Conservation (phyloP, 1,140 invertebrate species). For the Helicoverpa armigera region DNA sequence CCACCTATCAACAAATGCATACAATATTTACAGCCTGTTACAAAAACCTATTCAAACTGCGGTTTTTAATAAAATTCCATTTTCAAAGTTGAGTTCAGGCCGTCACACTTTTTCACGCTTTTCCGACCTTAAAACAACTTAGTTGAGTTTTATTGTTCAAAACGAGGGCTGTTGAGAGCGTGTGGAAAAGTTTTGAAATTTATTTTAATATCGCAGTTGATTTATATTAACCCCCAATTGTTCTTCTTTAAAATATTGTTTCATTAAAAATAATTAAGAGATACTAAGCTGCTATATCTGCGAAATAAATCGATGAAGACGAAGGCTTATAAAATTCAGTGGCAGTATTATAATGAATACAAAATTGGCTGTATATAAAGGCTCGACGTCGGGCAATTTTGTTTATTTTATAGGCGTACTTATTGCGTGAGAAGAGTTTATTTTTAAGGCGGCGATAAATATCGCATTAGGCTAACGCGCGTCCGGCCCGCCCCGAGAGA, state of each 20-base stretch:
- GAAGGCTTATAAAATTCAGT: constrained; percentile 20
- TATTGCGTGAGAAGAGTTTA: constrained; percentile 71
- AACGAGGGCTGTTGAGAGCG: constrained; percentile 4
- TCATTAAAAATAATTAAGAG: not conserved
- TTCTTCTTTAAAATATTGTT: not conserved
- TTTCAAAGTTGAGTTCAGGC: not conserved
- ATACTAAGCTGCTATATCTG: not conserved
- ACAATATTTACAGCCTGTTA: not conserved
- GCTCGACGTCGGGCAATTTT: constrained; percentile 52
- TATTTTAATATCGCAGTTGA: constrained; percentile 4
- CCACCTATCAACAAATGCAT: constrained; percentile 79
- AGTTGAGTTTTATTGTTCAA: constrained; percentile 21
- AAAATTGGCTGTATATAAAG: constrained; percentile 46
- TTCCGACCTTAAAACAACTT: constrained; percentile 1
- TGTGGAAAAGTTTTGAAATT: constrained; percentile 4
- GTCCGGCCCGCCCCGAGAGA: constrained; percentile 60
- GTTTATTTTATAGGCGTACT: constrained; percentile 69
- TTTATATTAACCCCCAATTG: constrained; percentile 15
- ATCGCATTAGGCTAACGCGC: constrained; percentile 73
- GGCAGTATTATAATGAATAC: constrained; percentile 14
- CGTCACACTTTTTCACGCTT: not conserved
- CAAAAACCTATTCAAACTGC: not conserved
- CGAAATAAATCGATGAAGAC: constrained; percentile 8
- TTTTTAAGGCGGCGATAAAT: constrained; percentile 74
- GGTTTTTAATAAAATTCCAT: constrained; percentile 13